Percentiles rank a stretch among this genome's conserved stretches.
Evolutionary conservation across 2,113 vertebrate genomes (phyloP).

Genomic region (Agapornis roseicollis): DNA sequence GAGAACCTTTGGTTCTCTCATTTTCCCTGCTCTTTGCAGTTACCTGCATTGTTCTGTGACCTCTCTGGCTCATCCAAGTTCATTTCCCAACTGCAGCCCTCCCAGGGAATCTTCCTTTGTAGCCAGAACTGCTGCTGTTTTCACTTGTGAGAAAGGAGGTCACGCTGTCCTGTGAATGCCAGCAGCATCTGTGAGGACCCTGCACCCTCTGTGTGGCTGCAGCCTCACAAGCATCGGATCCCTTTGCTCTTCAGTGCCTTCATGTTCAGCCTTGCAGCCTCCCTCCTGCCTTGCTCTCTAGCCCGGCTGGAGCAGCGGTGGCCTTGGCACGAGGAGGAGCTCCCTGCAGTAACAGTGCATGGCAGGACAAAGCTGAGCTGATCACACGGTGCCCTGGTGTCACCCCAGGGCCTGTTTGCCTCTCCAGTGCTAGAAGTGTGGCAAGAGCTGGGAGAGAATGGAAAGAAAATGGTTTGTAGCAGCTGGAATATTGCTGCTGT

Average conservation of each 20-base stretch:
- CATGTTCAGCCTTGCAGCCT: not conserved
- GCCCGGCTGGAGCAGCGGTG: not conserved
- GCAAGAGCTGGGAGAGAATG: not conserved
- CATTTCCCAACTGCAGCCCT: not conserved
- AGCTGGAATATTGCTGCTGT: not conserved
- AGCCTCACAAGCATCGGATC: not conserved
- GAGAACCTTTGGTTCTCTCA: not conserved
- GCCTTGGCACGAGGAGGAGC: not conserved
- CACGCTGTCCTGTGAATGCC: not conserved
- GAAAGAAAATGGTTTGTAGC: not conserved
- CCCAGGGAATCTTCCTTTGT: not conserved
- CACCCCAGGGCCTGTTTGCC: not conserved
- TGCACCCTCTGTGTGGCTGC: not conserved
- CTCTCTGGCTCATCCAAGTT: not conserved
- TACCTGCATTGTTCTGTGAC: not conserved
- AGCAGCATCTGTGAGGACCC: not conserved
- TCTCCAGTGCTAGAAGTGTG: not conserved
- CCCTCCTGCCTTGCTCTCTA: not conserved
- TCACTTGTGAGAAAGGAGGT: not conserved
- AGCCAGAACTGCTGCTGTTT: not conserved
- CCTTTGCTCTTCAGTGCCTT: not conserved
- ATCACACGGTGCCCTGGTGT: accelerated
- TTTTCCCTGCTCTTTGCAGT: not conserved
- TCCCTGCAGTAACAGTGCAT: not conserved
- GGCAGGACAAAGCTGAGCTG: not conserved